Evolutionary conservation across 2,888 invertebrate species (phyloP).

Genomic region (Pammene fasciana): DNA sequence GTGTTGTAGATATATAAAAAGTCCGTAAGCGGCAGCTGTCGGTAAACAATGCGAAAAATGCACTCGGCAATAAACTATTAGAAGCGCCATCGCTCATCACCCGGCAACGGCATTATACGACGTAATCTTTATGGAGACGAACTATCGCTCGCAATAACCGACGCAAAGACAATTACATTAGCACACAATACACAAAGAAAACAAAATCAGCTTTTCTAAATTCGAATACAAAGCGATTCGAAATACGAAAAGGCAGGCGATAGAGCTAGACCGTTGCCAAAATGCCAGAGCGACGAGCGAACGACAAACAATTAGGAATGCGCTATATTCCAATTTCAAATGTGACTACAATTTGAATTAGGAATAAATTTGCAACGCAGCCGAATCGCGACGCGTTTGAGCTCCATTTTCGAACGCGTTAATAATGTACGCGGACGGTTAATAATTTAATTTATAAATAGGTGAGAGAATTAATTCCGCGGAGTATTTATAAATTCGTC

Average conservation of each 20-base stretch:
- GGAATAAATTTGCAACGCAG: slow-evolving; percentile 60
- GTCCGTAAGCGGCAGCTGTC: slow-evolving; percentile 34
- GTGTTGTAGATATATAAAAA: slow-evolving; percentile 24
- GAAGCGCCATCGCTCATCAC: slow-evolving; percentile 50
- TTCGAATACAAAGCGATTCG: slow-evolving; percentile 78
- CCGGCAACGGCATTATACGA: slow-evolving; percentile 47
- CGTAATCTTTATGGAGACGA: slow-evolving; percentile 52
- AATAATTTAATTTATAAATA: slow-evolving; percentile 68
- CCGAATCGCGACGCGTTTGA: slow-evolving; percentile 44
- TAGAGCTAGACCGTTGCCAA: slow-evolving; percentile 76
- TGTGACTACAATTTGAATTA: slow-evolving; percentile 64
- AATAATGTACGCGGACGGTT: slow-evolving; percentile 56
- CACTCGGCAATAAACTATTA: slow-evolving; percentile 45
- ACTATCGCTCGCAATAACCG: slow-evolving; percentile 65
- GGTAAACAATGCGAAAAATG: slow-evolving; percentile 45
- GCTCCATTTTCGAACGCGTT: slow-evolving; percentile 58
- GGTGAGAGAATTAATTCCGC: slow-evolving; percentile 65
- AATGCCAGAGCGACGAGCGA: slow-evolving; percentile 65
- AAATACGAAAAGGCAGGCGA: slow-evolving; percentile 76
- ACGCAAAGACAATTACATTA: slow-evolving; percentile 75
- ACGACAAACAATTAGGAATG: slow-evolving; percentile 76
- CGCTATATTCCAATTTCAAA: slow-evolving; percentile 75
- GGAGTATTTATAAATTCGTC: slow-evolving; percentile 76
- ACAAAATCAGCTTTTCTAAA: slow-evolving; percentile 77
- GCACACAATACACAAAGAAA: slow-evolving; percentile 80